Conservation (phyloP, 2,113 vertebrate genomes). For the Saguinus imperator region DNA sequence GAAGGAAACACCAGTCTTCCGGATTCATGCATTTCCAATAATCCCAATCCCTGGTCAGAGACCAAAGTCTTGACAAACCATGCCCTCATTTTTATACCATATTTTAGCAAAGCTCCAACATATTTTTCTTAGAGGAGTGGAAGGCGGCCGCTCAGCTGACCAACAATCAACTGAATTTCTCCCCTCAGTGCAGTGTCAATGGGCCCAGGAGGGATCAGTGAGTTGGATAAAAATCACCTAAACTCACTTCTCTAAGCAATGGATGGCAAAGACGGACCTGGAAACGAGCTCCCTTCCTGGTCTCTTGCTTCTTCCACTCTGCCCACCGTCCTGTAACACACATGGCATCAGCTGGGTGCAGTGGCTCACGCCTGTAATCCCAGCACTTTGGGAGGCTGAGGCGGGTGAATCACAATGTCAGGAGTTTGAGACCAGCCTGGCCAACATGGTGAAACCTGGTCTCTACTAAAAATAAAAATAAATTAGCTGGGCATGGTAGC, state of each 20-base stretch:
- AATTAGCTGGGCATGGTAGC: no score
- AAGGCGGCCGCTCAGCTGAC: background rate
- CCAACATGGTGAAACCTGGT: no score
- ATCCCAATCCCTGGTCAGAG: background rate
- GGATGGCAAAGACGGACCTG: background rate
- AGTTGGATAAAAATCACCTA: background rate
- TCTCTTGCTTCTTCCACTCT: fast-evolving
- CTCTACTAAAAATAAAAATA: no score
- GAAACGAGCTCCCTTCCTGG: background rate
- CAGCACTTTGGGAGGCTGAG: no score
- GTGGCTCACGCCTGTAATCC: no score
- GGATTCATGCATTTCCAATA: background rate
- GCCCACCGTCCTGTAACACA: fast-evolving
- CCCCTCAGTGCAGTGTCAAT: background rate
- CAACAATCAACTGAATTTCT: background rate
- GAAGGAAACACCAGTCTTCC: background rate
- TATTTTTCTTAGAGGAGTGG: background rate
- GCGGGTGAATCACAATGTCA: no score
- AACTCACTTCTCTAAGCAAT: background rate
- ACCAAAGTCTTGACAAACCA: background rate
- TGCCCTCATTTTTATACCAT: fast-evolving
- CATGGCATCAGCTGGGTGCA: no score
- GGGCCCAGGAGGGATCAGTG: background rate
- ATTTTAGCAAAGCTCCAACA: background rate
- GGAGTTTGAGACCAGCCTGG: no score